Evolutionary conservation across 2,797 vertebrate genomes (phyloP).

Genomic region (Myiotriccus ornatus): DNA sequence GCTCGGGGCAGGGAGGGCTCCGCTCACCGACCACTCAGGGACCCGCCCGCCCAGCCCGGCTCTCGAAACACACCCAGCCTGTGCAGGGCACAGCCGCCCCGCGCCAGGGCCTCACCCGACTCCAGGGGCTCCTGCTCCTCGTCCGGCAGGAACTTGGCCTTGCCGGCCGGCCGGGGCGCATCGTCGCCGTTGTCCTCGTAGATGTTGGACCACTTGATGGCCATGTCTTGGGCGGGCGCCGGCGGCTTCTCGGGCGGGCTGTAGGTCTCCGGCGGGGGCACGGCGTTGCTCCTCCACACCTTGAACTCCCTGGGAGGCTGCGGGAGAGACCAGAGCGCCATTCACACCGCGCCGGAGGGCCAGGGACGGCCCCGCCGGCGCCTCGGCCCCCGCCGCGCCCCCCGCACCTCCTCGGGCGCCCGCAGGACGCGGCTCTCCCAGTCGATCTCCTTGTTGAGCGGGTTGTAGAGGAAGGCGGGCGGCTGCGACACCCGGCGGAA

Average conservation of each 20-base stretch:
- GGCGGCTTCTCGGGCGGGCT: conserved; percentile 81
- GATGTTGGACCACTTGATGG: conserved; percentile 96
- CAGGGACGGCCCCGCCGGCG: not conserved
- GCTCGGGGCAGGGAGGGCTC: rapidly evolving
- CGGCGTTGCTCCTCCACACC: conserved; percentile 88
- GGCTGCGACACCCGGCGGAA: conserved; percentile 88
- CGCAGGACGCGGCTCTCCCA: conserved; percentile 90
- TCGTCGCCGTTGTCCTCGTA: conserved; percentile 96
- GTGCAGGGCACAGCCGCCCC: rapidly evolving
- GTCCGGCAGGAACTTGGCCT: conserved; percentile 80
- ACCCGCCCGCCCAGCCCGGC: rapidly evolving
- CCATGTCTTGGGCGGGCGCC: conserved; percentile 91
- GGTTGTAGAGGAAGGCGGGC: conserved; percentile 91
- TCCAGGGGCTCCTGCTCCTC: conserved; percentile 72
- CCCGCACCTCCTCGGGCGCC: conserved; percentile 88
- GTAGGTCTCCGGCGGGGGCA: conserved; percentile 89
- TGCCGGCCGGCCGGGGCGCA: conserved; percentile 80
- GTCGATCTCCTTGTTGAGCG: conserved; percentile 90
- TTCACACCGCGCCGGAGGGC: not conserved
- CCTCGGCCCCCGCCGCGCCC: not conserved
- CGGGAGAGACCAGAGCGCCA: not conserved
- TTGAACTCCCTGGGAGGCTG: conserved; percentile 90
- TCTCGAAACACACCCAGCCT: rapidly evolving
- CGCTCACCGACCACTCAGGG: rapidly evolving
- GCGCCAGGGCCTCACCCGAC: not conserved